Conservation (phyloP, 2,113 vertebrate genomes). For the Sminthopsis crassicaudata region DNA sequence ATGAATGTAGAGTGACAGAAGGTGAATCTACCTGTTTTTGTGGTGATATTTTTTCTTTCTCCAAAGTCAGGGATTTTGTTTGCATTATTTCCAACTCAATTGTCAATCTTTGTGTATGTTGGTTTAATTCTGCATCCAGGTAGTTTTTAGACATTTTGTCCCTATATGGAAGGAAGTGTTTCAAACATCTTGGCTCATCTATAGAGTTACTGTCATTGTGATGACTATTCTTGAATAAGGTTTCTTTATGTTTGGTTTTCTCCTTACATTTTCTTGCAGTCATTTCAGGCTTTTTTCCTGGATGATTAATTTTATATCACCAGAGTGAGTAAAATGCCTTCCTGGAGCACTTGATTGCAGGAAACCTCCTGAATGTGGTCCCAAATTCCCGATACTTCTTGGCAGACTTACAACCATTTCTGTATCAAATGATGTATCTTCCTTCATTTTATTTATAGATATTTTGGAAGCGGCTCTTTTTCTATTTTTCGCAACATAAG, state of each 20-base stretch:
- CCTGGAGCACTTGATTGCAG: too few species aligned
- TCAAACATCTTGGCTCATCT: conserved; percentile 40
- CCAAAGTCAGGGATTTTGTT: conserved; percentile 85
- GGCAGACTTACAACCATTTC: too few species aligned
- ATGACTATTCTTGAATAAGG: conserved; percentile 29
- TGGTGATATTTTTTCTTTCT: conserved; percentile 84
- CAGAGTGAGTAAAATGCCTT: too few species aligned
- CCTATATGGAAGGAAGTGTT: neutral
- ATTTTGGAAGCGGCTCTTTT: too few species aligned
- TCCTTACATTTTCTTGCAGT: conserved; percentile 19
- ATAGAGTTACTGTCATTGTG: conserved; percentile 4
- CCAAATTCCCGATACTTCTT: too few species aligned
- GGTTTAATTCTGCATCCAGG: conserved; percentile 84
- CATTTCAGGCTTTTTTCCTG: conserved; percentile 23
- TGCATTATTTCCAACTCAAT: conserved; percentile 89
- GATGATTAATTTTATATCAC: too few species aligned
- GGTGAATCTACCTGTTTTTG: conserved; percentile 88
- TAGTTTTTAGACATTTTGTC: conserved; percentile 55
- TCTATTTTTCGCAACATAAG: too few species aligned
- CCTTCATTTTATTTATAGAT: too few species aligned
- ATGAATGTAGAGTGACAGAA: conserved; percentile 70
- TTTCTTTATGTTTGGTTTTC: conserved; percentile 36
- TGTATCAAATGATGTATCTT: too few species aligned
- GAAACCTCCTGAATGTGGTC: too few species aligned
- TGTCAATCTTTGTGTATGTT: conserved; percentile 87